Conservation (phyloP, 2,888 invertebrate species). For the Rhagonycha lutea region DNA sequence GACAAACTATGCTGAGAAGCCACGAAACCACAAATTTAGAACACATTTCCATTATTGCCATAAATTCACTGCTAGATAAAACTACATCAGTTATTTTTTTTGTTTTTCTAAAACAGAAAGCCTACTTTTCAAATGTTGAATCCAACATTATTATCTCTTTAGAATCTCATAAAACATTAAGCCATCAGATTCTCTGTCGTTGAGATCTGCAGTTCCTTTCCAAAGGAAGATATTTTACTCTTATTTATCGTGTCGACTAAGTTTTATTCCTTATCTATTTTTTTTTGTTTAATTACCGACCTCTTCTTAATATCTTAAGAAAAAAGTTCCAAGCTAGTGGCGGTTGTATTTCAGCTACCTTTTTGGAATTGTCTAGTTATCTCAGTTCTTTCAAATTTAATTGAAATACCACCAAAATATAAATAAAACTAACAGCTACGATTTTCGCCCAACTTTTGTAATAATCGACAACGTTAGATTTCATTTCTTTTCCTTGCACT, state of each 20-base stretch:
- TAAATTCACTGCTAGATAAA: background rate
- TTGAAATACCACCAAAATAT: background rate
- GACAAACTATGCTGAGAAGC: background rate
- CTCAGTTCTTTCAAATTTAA: background rate
- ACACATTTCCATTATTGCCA: background rate
- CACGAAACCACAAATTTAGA: background rate
- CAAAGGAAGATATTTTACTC: background rate
- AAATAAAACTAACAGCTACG: background rate
- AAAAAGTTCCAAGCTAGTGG: background rate
- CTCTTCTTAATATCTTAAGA: background rate
- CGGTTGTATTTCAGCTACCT: background rate
- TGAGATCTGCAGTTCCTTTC: background rate
- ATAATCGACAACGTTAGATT: too few species aligned
- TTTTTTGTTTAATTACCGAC: background rate
- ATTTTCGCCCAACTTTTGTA: background rate
- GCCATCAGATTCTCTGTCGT: background rate
- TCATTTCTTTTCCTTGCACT: too few species aligned
- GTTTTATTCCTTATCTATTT: background rate
- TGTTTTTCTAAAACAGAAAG: background rate
- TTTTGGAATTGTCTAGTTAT: too few species aligned
- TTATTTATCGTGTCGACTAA: background rate
- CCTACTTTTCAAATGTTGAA: background rate
- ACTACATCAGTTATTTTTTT: background rate
- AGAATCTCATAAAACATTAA: background rate
- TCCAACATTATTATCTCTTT: background rate